Percentiles rank a stretch among this genome's conserved stretches.
phyloP scores from a whole-genome alignment of 2,113 vertebrate genomes.

The Sialia sialis region DNA sequence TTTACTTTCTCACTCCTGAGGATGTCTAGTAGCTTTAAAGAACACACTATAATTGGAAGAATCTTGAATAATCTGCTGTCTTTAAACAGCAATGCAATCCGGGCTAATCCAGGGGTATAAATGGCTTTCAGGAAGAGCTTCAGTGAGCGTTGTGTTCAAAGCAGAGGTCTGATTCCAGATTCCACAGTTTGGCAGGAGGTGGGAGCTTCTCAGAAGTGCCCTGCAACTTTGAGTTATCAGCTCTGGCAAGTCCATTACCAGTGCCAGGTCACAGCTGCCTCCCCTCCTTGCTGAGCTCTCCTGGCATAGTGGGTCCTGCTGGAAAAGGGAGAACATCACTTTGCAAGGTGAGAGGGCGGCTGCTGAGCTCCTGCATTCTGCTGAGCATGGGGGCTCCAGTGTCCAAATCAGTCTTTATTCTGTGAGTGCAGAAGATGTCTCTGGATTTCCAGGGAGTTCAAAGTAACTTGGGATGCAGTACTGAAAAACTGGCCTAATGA shows the following conservation, averaged over 20 bases:
- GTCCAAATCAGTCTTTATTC: background rate
- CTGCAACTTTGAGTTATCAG: background rate
- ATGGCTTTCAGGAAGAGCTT: background rate
- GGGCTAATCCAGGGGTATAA: background rate
- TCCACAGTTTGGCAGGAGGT: background rate
- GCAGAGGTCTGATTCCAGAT: background rate
- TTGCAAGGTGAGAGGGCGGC: background rate
- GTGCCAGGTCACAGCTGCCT: background rate
- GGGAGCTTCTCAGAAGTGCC: background rate
- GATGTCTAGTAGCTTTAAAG: background rate
- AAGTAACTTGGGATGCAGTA: background rate
- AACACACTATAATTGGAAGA: background rate
- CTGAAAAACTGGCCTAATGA: background rate
- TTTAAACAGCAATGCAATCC: background rate
- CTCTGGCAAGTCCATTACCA: background rate
- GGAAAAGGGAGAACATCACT: background rate
- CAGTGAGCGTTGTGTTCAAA: background rate
- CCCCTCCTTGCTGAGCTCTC: accelerated
- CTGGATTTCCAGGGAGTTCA: background rate
- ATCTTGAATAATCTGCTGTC: background rate
- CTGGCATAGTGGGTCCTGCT: background rate
- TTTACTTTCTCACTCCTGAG: background rate
- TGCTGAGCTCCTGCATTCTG: background rate
- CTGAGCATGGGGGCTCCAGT: background rate
- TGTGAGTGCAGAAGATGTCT: accelerated